phyloP scores from a whole-genome alignment of 2,888 invertebrate species.

The Philhelius pedissequus region DNA sequence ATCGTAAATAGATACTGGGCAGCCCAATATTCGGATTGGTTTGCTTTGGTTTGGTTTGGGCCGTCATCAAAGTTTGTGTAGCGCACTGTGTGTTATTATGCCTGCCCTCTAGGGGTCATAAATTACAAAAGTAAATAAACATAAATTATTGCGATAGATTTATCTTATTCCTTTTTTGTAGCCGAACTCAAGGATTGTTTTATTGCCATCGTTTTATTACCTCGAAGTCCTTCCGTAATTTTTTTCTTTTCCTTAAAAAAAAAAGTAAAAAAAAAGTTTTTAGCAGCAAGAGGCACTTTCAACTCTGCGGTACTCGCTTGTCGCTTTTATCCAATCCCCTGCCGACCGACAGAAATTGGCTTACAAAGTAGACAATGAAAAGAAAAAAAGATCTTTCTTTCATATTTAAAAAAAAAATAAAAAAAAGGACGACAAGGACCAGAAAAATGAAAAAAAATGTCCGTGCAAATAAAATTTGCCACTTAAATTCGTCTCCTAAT shows the following conservation, averaged over 20 bases:
- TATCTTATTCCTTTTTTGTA: constrained; percentile 50
- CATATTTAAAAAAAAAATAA: background rate
- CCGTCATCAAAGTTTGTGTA: constrained; percentile 43
- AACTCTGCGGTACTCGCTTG: background rate
- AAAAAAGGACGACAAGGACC: background rate
- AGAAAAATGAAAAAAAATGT: constrained; percentile 36
- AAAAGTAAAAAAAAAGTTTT: too few species aligned
- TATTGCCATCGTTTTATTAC: constrained; percentile 65
- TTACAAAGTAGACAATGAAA: constrained; percentile 18
- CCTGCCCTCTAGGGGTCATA: constrained; percentile 55
- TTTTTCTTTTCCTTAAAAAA: background rate
- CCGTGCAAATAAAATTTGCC: constrained; percentile 65
- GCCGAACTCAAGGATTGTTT: constrained; percentile 53
- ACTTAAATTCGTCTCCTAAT: constrained; percentile 68
- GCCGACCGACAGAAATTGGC: constrained; percentile 4
- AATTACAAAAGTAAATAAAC: constrained; percentile 68
- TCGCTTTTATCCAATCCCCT: background rate
- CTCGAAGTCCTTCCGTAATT: constrained; percentile 53
- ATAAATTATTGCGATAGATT: constrained; percentile 68
- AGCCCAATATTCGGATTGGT: background rate
- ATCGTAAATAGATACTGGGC: background rate
- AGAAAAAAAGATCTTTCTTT: constrained; percentile 18
- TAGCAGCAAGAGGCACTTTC: background rate
- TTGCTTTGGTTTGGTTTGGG: background rate
- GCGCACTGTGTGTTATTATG: constrained; percentile 26